Base-by-base conservation (phyloP, 1,140 invertebrate species). In the Trachymyrmex septentrionalis region DNA sequence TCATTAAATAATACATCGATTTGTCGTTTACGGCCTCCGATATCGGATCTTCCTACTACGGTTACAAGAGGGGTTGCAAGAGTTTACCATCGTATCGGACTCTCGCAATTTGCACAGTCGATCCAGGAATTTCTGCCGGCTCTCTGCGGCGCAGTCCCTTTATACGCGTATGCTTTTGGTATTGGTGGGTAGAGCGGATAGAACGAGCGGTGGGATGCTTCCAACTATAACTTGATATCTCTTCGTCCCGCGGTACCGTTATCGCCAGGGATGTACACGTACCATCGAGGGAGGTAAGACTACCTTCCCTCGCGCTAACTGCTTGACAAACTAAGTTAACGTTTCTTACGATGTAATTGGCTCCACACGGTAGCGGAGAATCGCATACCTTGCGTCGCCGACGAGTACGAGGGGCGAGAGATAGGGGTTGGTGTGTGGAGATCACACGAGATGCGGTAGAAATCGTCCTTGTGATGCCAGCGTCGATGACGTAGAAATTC, bases 291-390 rank as follows among this genome's bases (percentile, higher is more conserved):
- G 50, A 87, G 55, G 78, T 67, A 86, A 61, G 57, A 86, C 80
- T 75, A 77, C 63, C 73, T n/a, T 78, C 76, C 82, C 88, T 76
- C 88, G 72, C 87, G 93, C 92, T 93, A 94, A 94, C 93, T 93
- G 92, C 91, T 93, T 88, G 88, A 85, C 91, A 93, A 94, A 93
- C 93, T 93, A 91, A 94, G 92, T 94, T 94, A 93, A 90, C 90
- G 91, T 94, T 94, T 94, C 93, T 93, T 94, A 93, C 92, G 86
- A 93, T 91, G 92, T 92, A 94, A 94, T 94, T 94, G 91, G 92
- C 92, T 93, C 91, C 86, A 86, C 88, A 48, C 86, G 75, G 91
- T 75, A 63, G 87, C 87, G 86, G 87, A 86, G 91, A 93, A 91
- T 93, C 92, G 92, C 90, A 89, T 92, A 92, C 90, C 87, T 90